These are phyloP conservation scores for Plodia interpunctella DNA, from an alignment of 1,140 invertebrate species.

Conservation along the genomic window DNA sequence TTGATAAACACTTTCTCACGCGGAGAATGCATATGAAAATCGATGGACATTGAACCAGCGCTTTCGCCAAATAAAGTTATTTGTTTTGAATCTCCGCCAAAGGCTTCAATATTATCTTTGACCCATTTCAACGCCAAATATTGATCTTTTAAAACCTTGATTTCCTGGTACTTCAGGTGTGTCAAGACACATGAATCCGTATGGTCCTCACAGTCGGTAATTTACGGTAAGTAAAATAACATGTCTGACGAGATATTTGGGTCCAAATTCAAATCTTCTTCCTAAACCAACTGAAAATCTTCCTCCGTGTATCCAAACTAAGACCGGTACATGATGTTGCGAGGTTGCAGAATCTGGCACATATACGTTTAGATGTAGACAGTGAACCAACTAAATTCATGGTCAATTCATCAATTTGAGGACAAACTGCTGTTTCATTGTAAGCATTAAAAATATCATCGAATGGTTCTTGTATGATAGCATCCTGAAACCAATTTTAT, in stretches of 20 bases:
- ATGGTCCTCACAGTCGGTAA: slow-evolving; percentile 79
- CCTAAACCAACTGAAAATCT: slow-evolving; percentile 77
- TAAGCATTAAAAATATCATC: slow-evolving; percentile 20
- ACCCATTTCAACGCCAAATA: slow-evolving; percentile 80
- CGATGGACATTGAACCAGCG: slow-evolving; percentile 71
- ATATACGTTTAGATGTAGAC: slow-evolving; percentile 38
- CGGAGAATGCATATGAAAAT: slow-evolving; percentile 26
- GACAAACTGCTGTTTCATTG: slow-evolving; percentile 19
- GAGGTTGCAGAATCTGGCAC: slow-evolving; percentile 23
- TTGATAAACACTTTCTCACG: slow-evolving; percentile 20
- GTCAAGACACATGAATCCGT: slow-evolving; percentile 82
- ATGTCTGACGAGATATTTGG: slow-evolving; percentile 74
- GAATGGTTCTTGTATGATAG: slow-evolving; percentile 18
- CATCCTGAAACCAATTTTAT: slow-evolving; percentile 12
- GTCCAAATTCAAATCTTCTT: slow-evolving; percentile 49
- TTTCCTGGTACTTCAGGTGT: slow-evolving; percentile 81
- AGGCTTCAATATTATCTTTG: slow-evolving; percentile 79
- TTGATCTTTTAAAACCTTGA: slow-evolving; percentile 83
- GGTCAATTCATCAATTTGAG: slow-evolving; percentile 18
- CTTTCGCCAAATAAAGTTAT: slow-evolving; percentile 83
- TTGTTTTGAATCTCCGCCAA: slow-evolving; percentile 81
- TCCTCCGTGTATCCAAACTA: slow-evolving; percentile 85
- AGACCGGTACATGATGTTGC: slow-evolving; percentile 73
- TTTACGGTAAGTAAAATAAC: slow-evolving; percentile 78
- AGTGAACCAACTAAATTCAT: slow-evolving; percentile 26